phyloP scores from a whole-genome alignment of 1,140 invertebrate genomes.

The Drosophila sp. region DNA sequence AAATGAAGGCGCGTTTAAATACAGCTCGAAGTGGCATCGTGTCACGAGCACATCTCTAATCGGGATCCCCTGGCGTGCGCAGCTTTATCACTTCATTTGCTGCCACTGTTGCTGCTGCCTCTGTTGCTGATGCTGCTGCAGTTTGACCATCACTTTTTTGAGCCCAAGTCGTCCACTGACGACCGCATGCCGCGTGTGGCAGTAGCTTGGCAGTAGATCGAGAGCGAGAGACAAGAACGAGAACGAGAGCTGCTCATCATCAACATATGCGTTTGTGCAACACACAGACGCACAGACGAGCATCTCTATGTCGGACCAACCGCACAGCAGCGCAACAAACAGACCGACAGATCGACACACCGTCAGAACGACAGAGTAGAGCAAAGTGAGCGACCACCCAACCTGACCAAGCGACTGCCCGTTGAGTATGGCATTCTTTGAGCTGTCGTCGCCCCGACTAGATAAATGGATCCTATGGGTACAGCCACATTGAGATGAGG shows the following conservation, averaged over 20 bases:
- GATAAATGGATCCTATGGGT: conserved; percentile 66
- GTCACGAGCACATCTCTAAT: conserved; percentile 15
- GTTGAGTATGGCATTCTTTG: conserved; percentile 78
- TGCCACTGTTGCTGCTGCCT: conserved; percentile 23
- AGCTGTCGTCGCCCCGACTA: conserved; percentile 76
- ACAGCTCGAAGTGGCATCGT: not conserved
- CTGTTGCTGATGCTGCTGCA: conserved; percentile 35
- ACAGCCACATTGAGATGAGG: not conserved
- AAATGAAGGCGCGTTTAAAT: too few relatives aligned
- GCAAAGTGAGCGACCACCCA: conserved; percentile 37
- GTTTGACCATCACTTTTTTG: conserved; percentile 75
- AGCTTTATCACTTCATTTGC: conserved; percentile 83
- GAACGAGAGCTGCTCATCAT: conserved; percentile 59
- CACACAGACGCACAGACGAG: not conserved
- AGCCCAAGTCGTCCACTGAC: conserved; percentile 52
- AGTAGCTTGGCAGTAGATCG: conserved; percentile 62
- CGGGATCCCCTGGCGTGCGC: conserved; percentile 69
- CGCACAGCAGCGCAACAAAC: conserved; percentile 80
- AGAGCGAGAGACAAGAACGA: conserved; percentile 28
- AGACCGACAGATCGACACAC: conserved; percentile 56
- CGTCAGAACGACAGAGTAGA: not conserved
- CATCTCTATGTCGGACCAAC: conserved; percentile 72
- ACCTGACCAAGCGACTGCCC: conserved; percentile 61
- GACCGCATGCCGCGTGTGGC: conserved; percentile 79
- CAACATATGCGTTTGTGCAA: conserved; percentile 63